phyloP scores from a whole-genome alignment of 2,797 vertebrate genomes.

The Hypotaenidia okinawae region DNA sequence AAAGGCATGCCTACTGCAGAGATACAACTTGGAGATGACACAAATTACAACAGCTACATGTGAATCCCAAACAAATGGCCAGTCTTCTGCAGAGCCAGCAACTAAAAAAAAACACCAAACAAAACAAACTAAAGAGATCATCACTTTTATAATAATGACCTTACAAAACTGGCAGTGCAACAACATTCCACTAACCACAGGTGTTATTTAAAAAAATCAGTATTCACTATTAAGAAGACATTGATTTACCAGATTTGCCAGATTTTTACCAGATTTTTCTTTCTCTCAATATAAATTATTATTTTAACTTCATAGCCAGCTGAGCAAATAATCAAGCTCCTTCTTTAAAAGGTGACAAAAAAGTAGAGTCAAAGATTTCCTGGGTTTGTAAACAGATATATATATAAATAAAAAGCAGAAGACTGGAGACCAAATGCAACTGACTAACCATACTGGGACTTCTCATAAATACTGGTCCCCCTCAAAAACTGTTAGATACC shows the following conservation, averaged over 20 bases:
- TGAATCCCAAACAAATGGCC: background rate
- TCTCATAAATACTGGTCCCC: background rate
- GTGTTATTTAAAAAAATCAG: background rate
- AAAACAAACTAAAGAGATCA: background rate
- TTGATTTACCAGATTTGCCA: background rate
- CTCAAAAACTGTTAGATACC: background rate
- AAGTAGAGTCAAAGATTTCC: background rate
- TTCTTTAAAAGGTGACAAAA: background rate
- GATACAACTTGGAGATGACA: background rate
- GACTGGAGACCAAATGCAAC: background rate
- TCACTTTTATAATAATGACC: background rate
- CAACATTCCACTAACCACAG: background rate
- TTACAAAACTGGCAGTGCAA: background rate
- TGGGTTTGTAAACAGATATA: background rate
- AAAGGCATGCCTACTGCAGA: background rate
- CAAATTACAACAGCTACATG: background rate
- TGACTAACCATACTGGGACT: background rate
- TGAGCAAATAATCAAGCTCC: background rate
- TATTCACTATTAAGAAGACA: background rate
- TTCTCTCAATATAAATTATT: background rate
- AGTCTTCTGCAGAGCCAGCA: background rate
- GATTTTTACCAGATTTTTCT: background rate
- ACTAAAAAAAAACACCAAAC: background rate
- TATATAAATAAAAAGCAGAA: background rate
- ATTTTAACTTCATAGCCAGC: background rate